phyloP scores from a whole-genome alignment of 2,797 vertebrate genomes.

The Poeciliopsis paucimaculata region DNA sequence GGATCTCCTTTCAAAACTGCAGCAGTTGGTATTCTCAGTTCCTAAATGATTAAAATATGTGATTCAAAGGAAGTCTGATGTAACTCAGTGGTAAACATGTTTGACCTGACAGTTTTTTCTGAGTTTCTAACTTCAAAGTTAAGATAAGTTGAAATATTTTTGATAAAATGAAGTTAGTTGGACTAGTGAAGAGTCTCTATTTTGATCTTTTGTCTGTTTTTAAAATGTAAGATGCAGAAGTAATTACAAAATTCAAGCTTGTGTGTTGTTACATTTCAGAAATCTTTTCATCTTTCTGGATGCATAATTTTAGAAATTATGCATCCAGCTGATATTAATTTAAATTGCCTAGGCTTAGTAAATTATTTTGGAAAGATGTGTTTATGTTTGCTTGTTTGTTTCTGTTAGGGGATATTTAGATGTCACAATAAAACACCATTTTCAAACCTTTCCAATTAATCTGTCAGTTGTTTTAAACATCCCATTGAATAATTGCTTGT shows the following conservation, averaged over 20 bases:
- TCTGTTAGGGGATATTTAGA: background rate
- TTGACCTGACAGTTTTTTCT: background rate
- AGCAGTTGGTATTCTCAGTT: conserved; percentile 7
- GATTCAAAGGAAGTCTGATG: background rate
- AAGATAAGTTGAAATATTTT: background rate
- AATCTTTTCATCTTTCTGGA: background rate
- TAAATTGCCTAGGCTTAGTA: background rate
- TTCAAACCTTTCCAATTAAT: background rate
- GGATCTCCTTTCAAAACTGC: conserved; percentile 7
- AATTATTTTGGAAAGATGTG: background rate
- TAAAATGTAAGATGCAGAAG: background rate
- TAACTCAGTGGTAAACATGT: background rate
- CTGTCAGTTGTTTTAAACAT: background rate
- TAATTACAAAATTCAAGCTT: background rate
- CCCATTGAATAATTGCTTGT: background rate
- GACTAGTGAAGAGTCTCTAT: background rate
- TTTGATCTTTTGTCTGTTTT: background rate
- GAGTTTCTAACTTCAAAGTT: background rate
- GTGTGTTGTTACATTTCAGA: background rate
- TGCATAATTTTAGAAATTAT: background rate
- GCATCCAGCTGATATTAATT: background rate
- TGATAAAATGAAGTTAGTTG: background rate
- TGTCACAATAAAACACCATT: background rate
- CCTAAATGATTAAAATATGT: background rate
- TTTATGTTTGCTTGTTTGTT: background rate